Evolutionary conservation across 92 coral and sea anemone species (phyloP), one percentile per base, ranked within the genome.

Genomic region (Muricea muricata): DNA sequence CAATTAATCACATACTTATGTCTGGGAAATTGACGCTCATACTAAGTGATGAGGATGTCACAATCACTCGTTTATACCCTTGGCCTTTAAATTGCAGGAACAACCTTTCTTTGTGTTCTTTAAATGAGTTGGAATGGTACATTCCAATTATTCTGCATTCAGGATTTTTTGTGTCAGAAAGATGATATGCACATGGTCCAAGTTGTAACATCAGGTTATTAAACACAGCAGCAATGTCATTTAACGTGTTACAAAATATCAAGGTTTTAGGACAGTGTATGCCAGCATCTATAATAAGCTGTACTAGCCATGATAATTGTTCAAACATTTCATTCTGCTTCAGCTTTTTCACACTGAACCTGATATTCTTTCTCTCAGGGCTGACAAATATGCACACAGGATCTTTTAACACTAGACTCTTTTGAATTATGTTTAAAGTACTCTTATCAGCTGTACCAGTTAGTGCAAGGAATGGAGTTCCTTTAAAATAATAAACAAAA

Each of bases 101-200:
- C 8, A 56, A 29, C 26, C 84, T 79, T 7, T 79, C 84, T 32
- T 79, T 79, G 20, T 79, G 69, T 42, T 61, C 55, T 34, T 79
- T 63, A 21, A 79, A 67, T 3, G 84, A 58, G 13, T 63, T 58
- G 21, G 84, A 79, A 34, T 79, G 84, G 18, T 79, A 79, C 6
- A 79, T 79, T 28, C 84, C 84, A 58, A 79, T 40, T 32, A 79
- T 79, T 4, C 84, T 58, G 48, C 46, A 67, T 0, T 79, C 84
- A 15, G 69, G 84, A 35, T 79, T 58, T 79, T 45, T 56, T 20
- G 72, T 7, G 6, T 34, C 72, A 45, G 72, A 46, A 20, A 72
- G 72, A 69, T 78, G 20, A 48, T 55, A 78, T 21, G 83, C 83
- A 55, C 1, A 12, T 34, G 24, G 14, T 20, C 83, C 83, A 41